A percentile compares a stretch with the other conserved stretches of the same genome.
phyloP scores from a whole-genome alignment of 2,113 vertebrate genomes.

The Corythoichthys haematopterus region DNA sequence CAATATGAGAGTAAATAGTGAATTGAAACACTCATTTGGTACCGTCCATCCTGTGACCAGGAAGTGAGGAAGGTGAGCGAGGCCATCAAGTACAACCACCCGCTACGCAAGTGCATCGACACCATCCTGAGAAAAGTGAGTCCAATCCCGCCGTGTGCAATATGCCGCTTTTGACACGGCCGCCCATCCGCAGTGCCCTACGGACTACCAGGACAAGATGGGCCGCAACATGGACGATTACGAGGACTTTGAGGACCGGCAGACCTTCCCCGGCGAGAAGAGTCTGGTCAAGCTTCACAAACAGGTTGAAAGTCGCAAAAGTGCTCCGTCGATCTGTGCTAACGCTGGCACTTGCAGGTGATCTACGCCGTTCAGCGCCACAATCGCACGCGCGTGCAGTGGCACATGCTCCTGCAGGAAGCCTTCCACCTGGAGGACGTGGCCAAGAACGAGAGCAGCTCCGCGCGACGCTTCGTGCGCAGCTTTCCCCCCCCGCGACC shows the following conservation, averaged over 20 bases:
- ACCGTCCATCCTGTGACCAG: conserved; percentile 41
- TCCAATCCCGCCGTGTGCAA: neutral
- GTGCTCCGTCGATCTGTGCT: neutral
- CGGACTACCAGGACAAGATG: conserved; percentile 97
- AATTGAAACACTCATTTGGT: no score
- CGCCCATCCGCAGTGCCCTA: conserved; percentile 76
- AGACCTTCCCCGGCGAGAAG: conserved; percentile 87
- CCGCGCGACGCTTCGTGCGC: conserved; percentile 83
- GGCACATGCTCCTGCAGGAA: conserved; percentile 91
- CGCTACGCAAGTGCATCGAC: conserved; percentile 89
- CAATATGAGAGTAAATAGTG: no score
- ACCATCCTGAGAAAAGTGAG: conserved; percentile 92
- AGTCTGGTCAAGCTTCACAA: conserved; percentile 92
- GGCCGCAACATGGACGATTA: conserved; percentile 97
- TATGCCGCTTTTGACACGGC: no score
- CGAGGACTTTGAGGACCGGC: conserved; percentile 96
- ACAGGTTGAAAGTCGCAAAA: conserved; percentile 70
- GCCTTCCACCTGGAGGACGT: conserved; percentile 94
- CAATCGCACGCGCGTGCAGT: conserved; percentile 90
- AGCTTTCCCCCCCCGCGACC: conserved; percentile 81
- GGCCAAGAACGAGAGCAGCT: conserved; percentile 89
- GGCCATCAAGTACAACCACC: conserved; percentile 94
- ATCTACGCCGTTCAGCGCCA: conserved; percentile 95
- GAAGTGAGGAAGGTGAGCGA: conserved; percentile 94
- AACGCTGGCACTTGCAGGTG: conserved; percentile 66